phyloP scores from a whole-genome alignment of 2,113 vertebrate species.

The Gobio gobio region DNA sequence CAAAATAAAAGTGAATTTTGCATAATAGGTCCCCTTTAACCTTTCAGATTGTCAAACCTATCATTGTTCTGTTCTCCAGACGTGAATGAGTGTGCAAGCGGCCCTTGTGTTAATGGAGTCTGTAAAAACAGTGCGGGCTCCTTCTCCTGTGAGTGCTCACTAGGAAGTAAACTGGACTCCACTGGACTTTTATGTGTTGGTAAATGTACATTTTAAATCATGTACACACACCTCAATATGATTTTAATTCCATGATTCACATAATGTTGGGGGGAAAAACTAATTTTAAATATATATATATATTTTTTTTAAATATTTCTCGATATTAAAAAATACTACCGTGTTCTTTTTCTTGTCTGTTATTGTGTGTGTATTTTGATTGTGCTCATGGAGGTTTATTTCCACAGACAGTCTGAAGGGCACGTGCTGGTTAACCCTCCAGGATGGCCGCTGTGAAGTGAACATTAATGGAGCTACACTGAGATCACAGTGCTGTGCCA shows the following conservation, averaged over 20 bases:
- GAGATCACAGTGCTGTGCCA: conserved; percentile 83
- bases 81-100: conserved; percentile 85
- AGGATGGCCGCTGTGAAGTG: conserved; percentile 78
- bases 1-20: no score
- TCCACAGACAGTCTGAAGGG: conserved; percentile 79
- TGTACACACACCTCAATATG: not conserved
- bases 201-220: conserved; percentile 57
- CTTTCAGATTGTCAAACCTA: no score
- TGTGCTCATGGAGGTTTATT: not conserved
- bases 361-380: not conserved
- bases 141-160: conserved; percentile 82
- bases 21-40: no score
- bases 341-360: not conserved
- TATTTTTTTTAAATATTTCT: not conserved
- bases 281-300: not conserved
- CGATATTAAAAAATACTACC: not conserved
- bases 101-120: conserved; percentile 80
- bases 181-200: conserved; percentile 83
- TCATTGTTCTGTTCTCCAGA: conserved; percentile 69
- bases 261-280: not conserved
- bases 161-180: conserved; percentile 81
- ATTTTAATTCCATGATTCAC: not conserved
- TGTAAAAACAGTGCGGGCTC: conserved; percentile 87
- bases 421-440: conserved; percentile 81
- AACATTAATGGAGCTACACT: conserved; percentile 81